A percentile compares a stretch with the other conserved stretches of the same genome.
These are phyloP conservation scores for Aspidoscelis tigris DNA, from an alignment of 2,113 vertebrate species.

Conservation along the genomic window DNA sequence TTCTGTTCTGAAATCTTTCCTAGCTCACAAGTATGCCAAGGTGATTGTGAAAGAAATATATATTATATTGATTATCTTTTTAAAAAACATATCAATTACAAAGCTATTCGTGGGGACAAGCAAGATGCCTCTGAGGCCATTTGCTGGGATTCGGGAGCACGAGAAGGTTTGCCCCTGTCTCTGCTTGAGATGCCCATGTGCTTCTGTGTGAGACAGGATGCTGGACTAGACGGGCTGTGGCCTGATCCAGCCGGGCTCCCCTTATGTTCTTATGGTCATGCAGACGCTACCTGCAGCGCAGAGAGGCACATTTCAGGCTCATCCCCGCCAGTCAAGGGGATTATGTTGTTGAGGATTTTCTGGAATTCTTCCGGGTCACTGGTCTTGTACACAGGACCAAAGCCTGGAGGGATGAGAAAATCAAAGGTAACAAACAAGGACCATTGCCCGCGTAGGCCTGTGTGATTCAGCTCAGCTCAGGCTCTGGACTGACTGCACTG, in stretches of 20 bases:
- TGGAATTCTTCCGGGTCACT: constrained; percentile 82
- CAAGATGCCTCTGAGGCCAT: too few species aligned
- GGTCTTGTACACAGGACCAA: constrained; percentile 83
- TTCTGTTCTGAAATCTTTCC: too few species aligned
- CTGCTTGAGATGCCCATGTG: too few species aligned
- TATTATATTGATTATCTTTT: neutral
- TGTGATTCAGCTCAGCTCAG: neutral
- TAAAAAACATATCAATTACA: neutral
- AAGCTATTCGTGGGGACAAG: neutral
- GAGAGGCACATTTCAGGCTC: constrained; percentile 91
- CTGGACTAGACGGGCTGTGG: too few species aligned
- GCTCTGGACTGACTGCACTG: neutral
- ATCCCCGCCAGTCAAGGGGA: constrained; percentile 84
- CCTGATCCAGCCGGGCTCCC: too few species aligned
- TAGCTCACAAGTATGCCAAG: neutral
- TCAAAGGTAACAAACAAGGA: neutral
- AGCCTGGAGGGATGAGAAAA: constrained; percentile 63
- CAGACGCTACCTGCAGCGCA: constrained; percentile 78
- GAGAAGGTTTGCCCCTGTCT: too few species aligned
- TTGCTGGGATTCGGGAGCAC: too few species aligned
- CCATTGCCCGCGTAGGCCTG: neutral
- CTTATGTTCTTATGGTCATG: too few species aligned
- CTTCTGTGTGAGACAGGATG: too few species aligned
- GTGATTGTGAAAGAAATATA: too few species aligned
- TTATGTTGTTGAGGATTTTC: constrained; percentile 75